These are phyloP conservation scores for Trichonephila clavipes DNA, from an alignment of 1,140 invertebrate species.

Conservation along the genomic window DNA sequence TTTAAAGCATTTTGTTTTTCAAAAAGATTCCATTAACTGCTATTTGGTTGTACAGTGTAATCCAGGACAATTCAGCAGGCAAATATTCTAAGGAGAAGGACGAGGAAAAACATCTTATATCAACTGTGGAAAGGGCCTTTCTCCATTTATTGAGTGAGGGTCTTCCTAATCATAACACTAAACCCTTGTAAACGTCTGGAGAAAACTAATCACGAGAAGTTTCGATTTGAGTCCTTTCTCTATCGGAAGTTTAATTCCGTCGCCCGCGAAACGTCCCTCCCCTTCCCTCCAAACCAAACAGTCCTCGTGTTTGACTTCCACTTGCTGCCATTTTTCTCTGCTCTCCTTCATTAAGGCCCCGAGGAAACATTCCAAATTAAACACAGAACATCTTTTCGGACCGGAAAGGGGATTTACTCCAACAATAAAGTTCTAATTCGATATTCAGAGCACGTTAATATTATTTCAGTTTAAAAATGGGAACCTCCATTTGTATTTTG, in stretches of 20 bases:
- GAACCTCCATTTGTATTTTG: not conserved
- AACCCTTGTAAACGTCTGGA: not conserved
- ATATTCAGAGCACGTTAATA: not conserved
- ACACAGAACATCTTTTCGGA: not conserved
- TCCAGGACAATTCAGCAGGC: too few relatives aligned
- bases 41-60: too few relatives aligned
- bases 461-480: constrained; percentile 8
- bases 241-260: constrained; percentile 4
- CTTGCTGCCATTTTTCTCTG: constrained; percentile 5
- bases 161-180: not conserved
- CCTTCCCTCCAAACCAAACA: not conserved
- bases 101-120: too few relatives aligned
- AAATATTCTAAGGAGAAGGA: too few relatives aligned
- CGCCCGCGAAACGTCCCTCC: not conserved
- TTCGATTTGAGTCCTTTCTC: constrained; percentile 4
- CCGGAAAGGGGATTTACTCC: not conserved
- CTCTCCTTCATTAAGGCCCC: not conserved
- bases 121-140: too few relatives aligned
- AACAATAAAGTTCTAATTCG: not conserved
- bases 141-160: too few relatives aligned
- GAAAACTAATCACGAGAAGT: not conserved
- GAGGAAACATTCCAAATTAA: not conserved
- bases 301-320: constrained; percentile 20
- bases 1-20: too few relatives aligned
- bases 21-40: too few relatives aligned